Evolutionary conservation across 2,113 vertebrate genomes (phyloP).

Genomic region (Vidua chalybeata): DNA sequence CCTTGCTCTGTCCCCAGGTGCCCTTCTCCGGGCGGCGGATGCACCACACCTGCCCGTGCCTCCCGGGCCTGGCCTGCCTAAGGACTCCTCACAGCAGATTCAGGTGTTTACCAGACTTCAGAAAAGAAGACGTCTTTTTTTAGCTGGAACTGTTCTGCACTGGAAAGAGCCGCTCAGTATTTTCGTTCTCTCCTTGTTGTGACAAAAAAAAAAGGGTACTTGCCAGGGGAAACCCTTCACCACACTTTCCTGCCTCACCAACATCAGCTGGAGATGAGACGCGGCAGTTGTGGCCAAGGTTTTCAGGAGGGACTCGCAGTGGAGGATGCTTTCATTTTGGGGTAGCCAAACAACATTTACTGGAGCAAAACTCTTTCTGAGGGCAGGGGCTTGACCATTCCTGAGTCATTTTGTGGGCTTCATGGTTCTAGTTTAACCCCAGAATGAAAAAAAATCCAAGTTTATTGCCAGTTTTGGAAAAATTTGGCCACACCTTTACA

Average conservation of each 20-base stretch:
- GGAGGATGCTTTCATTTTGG: background rate
- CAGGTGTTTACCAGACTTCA: slow-evolving; percentile 80
- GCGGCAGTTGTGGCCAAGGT: background rate
- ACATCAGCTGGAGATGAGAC: background rate
- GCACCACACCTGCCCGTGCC: slow-evolving; percentile 90
- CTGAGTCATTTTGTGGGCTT: background rate
- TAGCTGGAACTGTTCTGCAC: slow-evolving; percentile 6
- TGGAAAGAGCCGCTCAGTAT: background rate
- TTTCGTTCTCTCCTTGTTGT: slow-evolving; percentile 33
- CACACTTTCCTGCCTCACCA: slow-evolving; percentile 25
- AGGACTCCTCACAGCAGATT: slow-evolving; percentile 73
- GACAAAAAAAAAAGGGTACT: background rate
- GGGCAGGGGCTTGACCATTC: background rate
- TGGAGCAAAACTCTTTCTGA: background rate
- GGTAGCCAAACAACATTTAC: background rate
- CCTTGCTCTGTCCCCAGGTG: slow-evolving; percentile 75
- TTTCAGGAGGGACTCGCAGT: background rate
- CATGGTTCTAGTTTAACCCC: background rate
- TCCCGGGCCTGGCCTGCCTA: slow-evolving; percentile 82
- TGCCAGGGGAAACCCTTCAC: slow-evolving; percentile 6
- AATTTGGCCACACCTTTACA: background rate
- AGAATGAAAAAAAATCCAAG: background rate
- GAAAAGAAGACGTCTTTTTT: slow-evolving; percentile 75
- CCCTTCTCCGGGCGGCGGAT: slow-evolving; percentile 86
- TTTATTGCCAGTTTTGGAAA: background rate